Evolutionary conservation across 2,888 invertebrate species (phyloP).

Genomic region (Amblyjoppa proteus): DNA sequence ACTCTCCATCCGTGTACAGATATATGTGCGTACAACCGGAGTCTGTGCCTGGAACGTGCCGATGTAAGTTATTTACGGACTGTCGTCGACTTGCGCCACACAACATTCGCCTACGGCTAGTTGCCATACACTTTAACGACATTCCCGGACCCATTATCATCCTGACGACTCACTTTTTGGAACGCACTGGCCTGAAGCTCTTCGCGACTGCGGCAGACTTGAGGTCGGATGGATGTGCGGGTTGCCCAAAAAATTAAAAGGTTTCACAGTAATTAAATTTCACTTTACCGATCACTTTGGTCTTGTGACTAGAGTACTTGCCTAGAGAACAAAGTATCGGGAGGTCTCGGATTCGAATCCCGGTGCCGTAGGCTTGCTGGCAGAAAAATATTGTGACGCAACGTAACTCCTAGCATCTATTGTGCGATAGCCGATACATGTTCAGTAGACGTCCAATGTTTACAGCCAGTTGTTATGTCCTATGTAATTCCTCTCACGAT

Average conservation of each 20-base stretch:
- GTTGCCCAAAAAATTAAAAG: background rate
- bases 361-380: no score
- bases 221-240: background rate
- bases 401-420: no score
- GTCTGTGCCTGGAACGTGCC: background rate
- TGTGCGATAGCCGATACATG: no score
- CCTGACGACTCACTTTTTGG: conserved; percentile 18
- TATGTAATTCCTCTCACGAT: no score
- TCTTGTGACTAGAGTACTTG: no score
- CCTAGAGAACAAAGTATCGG: no score
- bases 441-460: no score
- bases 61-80: conserved; percentile 47
- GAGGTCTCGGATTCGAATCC: no score
- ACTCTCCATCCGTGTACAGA: background rate
- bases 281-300: background rate
- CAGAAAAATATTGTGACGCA: no score
- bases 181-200: background rate
- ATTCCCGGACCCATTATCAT: conserved; percentile 32
- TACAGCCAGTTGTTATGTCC: no score
- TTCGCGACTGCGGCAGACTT: background rate
- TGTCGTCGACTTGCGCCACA: conserved; percentile 33
- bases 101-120: conserved; percentile 25
- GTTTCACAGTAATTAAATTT: background rate
- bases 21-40: background rate
- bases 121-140: conserved; percentile 30